phyloP scores from a whole-genome alignment of 1,140 invertebrate species.

The Leptoteleia sp. region DNA sequence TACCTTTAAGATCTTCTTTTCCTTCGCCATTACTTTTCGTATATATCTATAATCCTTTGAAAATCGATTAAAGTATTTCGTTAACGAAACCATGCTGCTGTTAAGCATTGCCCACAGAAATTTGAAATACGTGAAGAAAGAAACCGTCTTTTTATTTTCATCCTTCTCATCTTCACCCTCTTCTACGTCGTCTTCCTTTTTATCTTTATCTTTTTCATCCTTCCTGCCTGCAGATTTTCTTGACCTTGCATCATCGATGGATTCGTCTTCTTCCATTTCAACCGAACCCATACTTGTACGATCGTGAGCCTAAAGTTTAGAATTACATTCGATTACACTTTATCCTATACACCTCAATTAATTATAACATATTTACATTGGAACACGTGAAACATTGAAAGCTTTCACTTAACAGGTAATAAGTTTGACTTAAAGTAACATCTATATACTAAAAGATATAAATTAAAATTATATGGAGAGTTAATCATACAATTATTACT shows the following conservation, averaged over 20 bases:
- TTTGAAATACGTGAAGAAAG: conserved; percentile 80
- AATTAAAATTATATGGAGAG: too few relatives aligned
- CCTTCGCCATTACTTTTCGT: conserved; percentile 87
- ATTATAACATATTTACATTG: background rate
- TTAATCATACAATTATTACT: too few relatives aligned
- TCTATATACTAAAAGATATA: too few relatives aligned
- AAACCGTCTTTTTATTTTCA: conserved; percentile 67
- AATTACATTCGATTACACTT: too few relatives aligned
- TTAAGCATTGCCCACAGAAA: conserved; percentile 88
- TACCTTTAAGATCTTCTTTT: conserved; percentile 93
- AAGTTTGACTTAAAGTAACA: too few relatives aligned
- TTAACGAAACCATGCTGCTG: conserved; percentile 93
- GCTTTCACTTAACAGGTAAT: conserved; percentile 5
- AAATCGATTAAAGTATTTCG: conserved; percentile 91
- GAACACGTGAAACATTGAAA: conserved; percentile 4
- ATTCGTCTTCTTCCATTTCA: too few relatives aligned
- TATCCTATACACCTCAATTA: too few relatives aligned
- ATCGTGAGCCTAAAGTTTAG: too few relatives aligned
- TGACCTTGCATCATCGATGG: too few relatives aligned
- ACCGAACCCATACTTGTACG: too few relatives aligned
- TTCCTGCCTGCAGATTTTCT: background rate
- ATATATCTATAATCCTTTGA: conserved; percentile 97
- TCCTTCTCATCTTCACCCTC: conserved; percentile 70
- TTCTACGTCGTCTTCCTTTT: conserved; percentile 39
- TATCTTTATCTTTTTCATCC: conserved; percentile 11